Conservation (phyloP, 2,113 vertebrate species). For the Tetrax tetrax region DNA sequence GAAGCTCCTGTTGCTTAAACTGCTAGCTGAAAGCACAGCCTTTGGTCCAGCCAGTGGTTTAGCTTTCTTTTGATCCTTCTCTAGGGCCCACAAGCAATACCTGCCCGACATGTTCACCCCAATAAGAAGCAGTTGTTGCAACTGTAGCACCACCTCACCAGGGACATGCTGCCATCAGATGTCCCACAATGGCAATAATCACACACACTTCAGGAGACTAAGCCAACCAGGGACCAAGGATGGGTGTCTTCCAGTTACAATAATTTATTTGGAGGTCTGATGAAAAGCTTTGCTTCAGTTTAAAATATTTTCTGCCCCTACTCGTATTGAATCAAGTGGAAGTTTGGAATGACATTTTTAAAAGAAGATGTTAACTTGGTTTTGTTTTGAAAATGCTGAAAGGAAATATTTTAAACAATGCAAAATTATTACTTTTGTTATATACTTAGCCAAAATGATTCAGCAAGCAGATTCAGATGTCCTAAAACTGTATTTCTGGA, state of each 20-base stretch:
- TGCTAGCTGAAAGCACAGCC: background rate
- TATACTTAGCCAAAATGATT: background rate
- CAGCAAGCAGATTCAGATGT: background rate
- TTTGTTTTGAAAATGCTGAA: slow-evolving; percentile 11
- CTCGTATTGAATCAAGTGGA: background rate
- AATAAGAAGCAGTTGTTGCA: background rate
- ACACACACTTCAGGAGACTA: background rate
- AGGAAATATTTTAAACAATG: background rate
- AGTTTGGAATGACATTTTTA: background rate
- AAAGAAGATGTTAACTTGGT: background rate
- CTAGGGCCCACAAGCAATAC: background rate
- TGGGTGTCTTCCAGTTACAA: background rate
- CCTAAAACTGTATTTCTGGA: background rate
- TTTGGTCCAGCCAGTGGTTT: background rate
- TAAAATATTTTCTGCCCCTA: background rate
- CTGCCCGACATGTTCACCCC: background rate
- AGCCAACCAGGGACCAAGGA: background rate
- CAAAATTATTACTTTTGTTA: background rate
- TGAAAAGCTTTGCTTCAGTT: background rate
- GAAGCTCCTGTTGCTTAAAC: background rate
- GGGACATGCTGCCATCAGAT: background rate
- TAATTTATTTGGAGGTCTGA: background rate
- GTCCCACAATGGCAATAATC: background rate
- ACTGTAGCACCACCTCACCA: background rate
- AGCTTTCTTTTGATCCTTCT: background rate